phyloP scores from a whole-genome alignment of 2,113 vertebrate species.

The Oreochromis aureus region DNA sequence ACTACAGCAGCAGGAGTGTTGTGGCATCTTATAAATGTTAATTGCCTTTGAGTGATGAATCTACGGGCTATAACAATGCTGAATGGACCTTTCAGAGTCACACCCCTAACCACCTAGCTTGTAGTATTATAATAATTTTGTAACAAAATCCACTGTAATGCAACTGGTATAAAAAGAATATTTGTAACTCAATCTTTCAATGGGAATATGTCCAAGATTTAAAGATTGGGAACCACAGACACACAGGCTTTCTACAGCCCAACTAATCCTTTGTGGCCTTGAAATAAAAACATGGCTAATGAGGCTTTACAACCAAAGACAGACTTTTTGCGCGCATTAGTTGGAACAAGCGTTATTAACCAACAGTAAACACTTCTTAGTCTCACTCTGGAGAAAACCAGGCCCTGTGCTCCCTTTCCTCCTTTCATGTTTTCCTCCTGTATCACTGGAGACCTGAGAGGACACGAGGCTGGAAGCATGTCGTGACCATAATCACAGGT shows the following conservation, averaged over 20 bases:
- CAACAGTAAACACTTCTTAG: neutral
- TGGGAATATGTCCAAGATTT: neutral
- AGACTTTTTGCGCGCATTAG: neutral
- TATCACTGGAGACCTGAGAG: neutral
- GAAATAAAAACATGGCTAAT: neutral
- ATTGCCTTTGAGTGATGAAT: neutral
- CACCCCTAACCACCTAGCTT: neutral
- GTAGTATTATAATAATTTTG: neutral
- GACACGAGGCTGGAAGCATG: neutral
- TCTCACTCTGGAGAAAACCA: neutral
- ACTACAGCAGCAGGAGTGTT: neutral
- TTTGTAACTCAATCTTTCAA: neutral
- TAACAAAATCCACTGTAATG: neutral
- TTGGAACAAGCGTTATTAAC: neutral
- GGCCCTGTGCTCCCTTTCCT: neutral
- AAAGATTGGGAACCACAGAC: neutral
- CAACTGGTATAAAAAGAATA: neutral
- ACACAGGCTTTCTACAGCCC: neutral
- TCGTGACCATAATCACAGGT: conserved; percentile 3
- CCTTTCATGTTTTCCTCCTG: neutral
- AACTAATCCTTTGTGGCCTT: neutral
- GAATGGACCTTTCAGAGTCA: neutral
- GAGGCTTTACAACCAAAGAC: neutral
- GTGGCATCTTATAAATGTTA: neutral
- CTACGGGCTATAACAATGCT: neutral